Base-by-base conservation (phyloP, 2,113 vertebrate genomes). In the Corythornis madagascariensis region DNA sequence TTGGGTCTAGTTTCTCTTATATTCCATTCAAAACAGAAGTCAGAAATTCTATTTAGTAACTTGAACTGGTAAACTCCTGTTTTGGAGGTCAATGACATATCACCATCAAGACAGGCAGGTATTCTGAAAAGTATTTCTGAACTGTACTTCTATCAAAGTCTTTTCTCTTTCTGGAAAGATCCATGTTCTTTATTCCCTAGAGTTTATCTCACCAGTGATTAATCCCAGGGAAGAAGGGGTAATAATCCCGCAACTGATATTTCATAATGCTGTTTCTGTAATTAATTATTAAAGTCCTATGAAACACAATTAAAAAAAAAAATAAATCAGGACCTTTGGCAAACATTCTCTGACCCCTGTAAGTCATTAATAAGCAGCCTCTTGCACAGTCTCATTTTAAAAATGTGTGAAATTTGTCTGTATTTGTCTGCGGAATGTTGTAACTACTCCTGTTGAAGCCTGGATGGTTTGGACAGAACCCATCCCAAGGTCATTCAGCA, bases 11-110 rank as follows among this genome's bases (percentile, higher is more conserved):
- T 89, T 94, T 91, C 52, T 83, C 33, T 87, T 35, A 14, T 91
- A 92, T 91, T 83, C 66, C 50, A 82, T 86, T 88, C 77, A 92
- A 72, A 38, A 61, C 19, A 92, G 24, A 75, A 94, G 70, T 56
- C 61, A 85, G 59, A 92, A 78, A 85, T 38, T 38, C 38, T 38
- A 90, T 79, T 61, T 72, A 22, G 52, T 93, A 92, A 93, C 60
- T 64, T 77, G 75, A 91, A 87, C 65, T 47, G 22, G 25, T 76
- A 87, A 89, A 69, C 17, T 93, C 35, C 21, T 18, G 40, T 61
- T 90, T 78, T 83, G 29, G 18, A 86, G 26, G 38, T 53, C 74
- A 86, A 15, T 86, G 90, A 81, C 57, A 72, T 60, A 72, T 90
- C 74, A 87, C 9, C 75, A 67, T 75, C 59, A 43, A 33, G 67